Percentiles rank a stretch among this genome's conserved stretches.
These are phyloP conservation scores for Plestiodon gilberti DNA, from an alignment of 2,113 vertebrate genomes.

Conservation along the genomic window DNA sequence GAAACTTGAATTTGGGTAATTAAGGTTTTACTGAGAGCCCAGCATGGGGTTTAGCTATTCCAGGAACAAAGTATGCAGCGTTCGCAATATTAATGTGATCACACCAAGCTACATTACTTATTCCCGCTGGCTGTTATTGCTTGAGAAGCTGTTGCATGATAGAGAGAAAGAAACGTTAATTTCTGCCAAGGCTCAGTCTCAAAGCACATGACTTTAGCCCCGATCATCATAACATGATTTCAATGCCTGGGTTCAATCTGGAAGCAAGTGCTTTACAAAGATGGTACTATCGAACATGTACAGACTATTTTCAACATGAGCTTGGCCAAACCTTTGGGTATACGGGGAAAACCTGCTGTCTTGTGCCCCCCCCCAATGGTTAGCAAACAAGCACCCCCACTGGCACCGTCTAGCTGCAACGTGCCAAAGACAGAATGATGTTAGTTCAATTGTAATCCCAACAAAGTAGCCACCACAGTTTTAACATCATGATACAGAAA, in stretches of 20 bases:
- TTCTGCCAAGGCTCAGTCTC: neutral
- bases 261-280: neutral
- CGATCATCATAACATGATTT: neutral
- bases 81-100: slow-evolving; percentile 29
- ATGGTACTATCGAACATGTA: neutral
- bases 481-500: no score
- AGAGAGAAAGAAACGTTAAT: neutral
- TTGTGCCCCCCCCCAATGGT: no score
- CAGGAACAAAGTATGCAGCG: slow-evolving; percentile 1
- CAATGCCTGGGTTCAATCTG: neutral
- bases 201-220: neutral
- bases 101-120: slow-evolving; percentile 1
- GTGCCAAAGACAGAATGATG: no score
- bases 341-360: neutral
- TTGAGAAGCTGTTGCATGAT: neutral
- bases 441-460: no score
- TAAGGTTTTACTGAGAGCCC: slow-evolving; percentile 23
- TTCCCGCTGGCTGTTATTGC: slow-evolving; percentile 20
- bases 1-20: neutral
- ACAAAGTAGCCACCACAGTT: no score
- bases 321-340: neutral
- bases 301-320: neutral
- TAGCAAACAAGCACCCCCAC: no score
- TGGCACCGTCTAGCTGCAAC: no score
- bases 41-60: slow-evolving; percentile 16